Percentiles rank a stretch among this genome's conserved stretches.
These are phyloP conservation scores for Megastigmus dorsalis DNA, from an alignment of 2,888 invertebrate genomes.

Conservation along the genomic window DNA sequence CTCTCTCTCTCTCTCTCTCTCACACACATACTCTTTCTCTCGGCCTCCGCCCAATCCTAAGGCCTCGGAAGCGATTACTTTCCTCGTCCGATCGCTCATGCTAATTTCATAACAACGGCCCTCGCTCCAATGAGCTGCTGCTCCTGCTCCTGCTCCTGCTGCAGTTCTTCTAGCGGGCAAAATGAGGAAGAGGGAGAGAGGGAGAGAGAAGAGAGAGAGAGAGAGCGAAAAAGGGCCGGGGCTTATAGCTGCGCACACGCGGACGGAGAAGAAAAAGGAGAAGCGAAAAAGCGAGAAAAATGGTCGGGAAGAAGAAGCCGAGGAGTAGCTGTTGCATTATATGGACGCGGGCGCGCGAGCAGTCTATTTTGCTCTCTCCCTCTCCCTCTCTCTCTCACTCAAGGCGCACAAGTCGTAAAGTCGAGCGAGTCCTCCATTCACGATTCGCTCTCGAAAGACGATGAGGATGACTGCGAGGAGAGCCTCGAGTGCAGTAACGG, in stretches of 20 bases:
- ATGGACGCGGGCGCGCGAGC: background rate
- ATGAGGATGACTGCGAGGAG: background rate
- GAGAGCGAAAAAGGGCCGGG: slow-evolving; percentile 1
- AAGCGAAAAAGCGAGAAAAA: slow-evolving; percentile 49
- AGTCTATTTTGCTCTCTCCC: slow-evolving; percentile 43
- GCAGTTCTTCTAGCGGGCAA: slow-evolving; percentile 31
- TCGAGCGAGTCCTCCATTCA: slow-evolving; percentile 46
- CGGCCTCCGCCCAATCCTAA: slow-evolving; percentile 67
- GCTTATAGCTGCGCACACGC: too few species aligned
- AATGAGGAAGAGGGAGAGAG: slow-evolving; percentile 28
- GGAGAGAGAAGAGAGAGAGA: background rate
- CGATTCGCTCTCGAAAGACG: slow-evolving; percentile 9
- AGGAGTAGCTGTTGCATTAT: slow-evolving; percentile 24
- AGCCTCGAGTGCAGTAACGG: slow-evolving; percentile 15
- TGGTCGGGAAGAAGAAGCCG: slow-evolving; percentile 26
- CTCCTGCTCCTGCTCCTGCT: slow-evolving; percentile 52
- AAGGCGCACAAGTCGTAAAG: slow-evolving; percentile 42
- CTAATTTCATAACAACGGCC: slow-evolving; percentile 74
- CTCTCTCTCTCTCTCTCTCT: too few species aligned
- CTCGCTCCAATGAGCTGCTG: slow-evolving; percentile 70
- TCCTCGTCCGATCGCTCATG: slow-evolving; percentile 70
- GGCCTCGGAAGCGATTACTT: slow-evolving; percentile 70
- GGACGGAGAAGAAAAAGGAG: too few species aligned
- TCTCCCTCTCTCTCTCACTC: too few species aligned
- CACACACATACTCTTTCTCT: slow-evolving; percentile 47